Base-by-base conservation (phyloP, 2,888 invertebrate species). In the Oithona nana region DNA sequence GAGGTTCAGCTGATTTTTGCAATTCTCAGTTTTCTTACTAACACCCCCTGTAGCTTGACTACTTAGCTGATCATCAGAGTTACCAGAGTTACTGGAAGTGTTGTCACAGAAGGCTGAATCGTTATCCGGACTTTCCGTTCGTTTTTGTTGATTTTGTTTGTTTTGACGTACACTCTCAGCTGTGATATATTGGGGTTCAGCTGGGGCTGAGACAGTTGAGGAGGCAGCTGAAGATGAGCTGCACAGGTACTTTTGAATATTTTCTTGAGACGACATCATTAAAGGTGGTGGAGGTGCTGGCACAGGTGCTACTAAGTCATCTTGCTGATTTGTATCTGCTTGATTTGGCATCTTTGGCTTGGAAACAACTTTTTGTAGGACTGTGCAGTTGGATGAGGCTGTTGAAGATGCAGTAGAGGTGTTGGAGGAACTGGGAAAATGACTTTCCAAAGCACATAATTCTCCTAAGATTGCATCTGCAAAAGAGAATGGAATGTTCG, bases 41-140 rank as follows among this genome's bases (percentile, higher is more conserved):
- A n/a, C n/a, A n/a, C n/a, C n/a, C n/a, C n/a, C n/a, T n/a, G n/a
- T n/a, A n/a, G n/a, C n/a, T n/a, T n/a, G n/a, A n/a, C n/a, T n/a
- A n/a, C n/a, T n/a, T n/a, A n/a, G n/a, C n/a, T 50, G 20, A 29
- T 48, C 26, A 24, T 28, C 28, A 20, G 51, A 54, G 30, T 29
- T 62, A 26, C 54, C 56, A 16, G 62, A 62, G 56, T 54, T 93
- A 68, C 87, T 87, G 29, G 88, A 88, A 66, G 88, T 90, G 66
- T 90, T 93, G 75, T 97, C 97, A 70, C 94, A 94, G 74, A 94
- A 97, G 22, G 95, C 97, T 13, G 94, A 94, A 76, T 97, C 97
- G 75, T 93, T 93, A 75, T 95, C 95, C 0, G 93, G 94, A 61
- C 90, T 90, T 70, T 93, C 92, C 13, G 89, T 86, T 66, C 31